A percentile compares a stretch with the other conserved stretches of the same genome.
Evolutionary conservation across 2,113 vertebrate genomes (phyloP).

Genomic region (Macrotis lagotis): DNA sequence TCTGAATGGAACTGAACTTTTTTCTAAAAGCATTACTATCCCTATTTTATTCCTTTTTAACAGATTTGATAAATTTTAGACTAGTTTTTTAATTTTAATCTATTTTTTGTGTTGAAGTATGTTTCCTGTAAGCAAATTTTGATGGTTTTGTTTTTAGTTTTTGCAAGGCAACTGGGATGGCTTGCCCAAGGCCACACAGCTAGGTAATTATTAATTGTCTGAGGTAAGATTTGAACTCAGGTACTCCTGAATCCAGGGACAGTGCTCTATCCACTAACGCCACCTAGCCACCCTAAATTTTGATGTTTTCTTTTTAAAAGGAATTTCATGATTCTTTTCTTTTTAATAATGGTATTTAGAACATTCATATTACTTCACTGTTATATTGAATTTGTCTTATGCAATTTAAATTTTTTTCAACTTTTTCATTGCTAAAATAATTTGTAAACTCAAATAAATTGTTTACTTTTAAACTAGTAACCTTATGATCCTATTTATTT

Average conservation of each 20-base stretch:
- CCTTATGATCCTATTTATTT: too few species aligned
- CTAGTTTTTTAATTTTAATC: not conserved
- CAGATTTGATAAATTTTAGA: not conserved
- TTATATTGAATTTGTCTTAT: not conserved
- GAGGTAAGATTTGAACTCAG: too few species aligned
- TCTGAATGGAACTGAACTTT: not conserved
- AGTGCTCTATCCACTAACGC: too few species aligned
- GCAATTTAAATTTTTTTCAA: not conserved
- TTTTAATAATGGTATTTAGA: not conserved
- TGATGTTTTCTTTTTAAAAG: too few species aligned
- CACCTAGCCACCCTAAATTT: too few species aligned
- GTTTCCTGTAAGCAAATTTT: not conserved
- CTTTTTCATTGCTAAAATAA: not conserved
- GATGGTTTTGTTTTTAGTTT: too few species aligned
- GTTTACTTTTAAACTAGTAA: not conserved
- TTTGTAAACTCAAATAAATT: not conserved
- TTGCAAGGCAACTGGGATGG: too few species aligned
- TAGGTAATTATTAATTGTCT: too few species aligned
- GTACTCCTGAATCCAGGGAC: too few species aligned
- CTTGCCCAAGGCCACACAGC: too few species aligned
- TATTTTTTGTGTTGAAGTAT: not conserved
- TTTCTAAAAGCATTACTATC: not conserved
- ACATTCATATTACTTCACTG: not conserved
- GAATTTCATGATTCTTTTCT: not conserved
- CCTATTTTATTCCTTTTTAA: not conserved